Percentiles rank a stretch among this genome's conserved stretches.
Conservation (phyloP, 2,797 vertebrate genomes). For the Poecilia picta region DNA sequence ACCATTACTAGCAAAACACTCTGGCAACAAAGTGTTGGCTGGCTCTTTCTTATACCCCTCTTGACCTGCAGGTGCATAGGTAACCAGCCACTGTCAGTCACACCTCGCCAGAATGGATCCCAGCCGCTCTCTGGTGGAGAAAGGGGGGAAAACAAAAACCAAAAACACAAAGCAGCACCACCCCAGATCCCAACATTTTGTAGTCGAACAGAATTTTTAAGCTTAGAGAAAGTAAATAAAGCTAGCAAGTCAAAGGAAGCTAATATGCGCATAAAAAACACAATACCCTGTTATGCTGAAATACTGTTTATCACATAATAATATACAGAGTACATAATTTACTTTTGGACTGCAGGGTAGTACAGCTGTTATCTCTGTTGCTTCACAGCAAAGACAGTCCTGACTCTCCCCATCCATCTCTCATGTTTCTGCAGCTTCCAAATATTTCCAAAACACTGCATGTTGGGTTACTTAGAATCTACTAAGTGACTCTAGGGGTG, state of each 20-base stretch:
- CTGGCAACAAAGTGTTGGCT: too few relatives aligned
- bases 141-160: too few relatives aligned
- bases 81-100: too few relatives aligned
- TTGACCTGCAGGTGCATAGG: too few relatives aligned
- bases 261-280: neutral
- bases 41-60: too few relatives aligned
- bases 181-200: neutral
- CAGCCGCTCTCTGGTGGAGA: too few relatives aligned
- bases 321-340: neutral
- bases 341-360: neutral
- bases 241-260: neutral
- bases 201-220: neutral
- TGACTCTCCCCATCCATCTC: neutral
- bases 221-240: neutral
- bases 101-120: too few relatives aligned
- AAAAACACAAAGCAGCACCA: too few relatives aligned
- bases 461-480: too few relatives aligned
- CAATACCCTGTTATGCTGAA: neutral
- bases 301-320: neutral
- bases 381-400: neutral
- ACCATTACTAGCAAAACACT: too few relatives aligned
- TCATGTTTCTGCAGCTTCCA: neutral
- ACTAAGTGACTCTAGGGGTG: too few relatives aligned
- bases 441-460: too few relatives aligned
- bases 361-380: neutral